Evolutionary conservation across 1,140 invertebrate species (phyloP), one percentile per base, ranked within the genome.

Genomic region (Chironomus striatipennis): DNA sequence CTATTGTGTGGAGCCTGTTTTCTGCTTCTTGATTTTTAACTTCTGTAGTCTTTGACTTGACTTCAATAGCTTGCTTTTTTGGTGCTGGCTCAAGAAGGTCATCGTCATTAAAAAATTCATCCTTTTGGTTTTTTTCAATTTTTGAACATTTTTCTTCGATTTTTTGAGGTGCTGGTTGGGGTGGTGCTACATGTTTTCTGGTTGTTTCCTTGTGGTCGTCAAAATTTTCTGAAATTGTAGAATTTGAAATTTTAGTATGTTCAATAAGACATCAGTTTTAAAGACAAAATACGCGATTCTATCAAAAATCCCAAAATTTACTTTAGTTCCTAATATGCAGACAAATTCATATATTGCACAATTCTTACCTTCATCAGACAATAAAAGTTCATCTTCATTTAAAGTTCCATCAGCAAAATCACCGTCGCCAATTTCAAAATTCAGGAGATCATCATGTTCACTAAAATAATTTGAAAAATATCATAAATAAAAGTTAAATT

Each of bases 361-460:
- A 20, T 20, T 57, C 70, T 76, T 74, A 82, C 81, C 81, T 74
- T 82, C 81, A 75, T 82, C 81, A 65, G 81, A 82, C 70, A 82
- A 78, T 67, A 82, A 76, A 64, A 82, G 75, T 76, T 81, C 81
- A 75, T 82, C 81, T 77, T 82, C 81, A 21, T 70, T 70, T 1
- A 70, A 20, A 9, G 65, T 18, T 18, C 65, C 65, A 73, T 82
- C 81, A 74, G 81, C 81, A 70, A 18, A 70, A 18, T 70, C 65
- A 24, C 79, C 81, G 74, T 79, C 80, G 15, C 77, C 78, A 12
- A 82, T 76, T 73, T 82, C 81, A 75, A 82, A 82, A 76, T 80
- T 82, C 73, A 82, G 77, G 75, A 82, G 76, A 76, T 82, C 81
- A 76, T 82, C 81, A 75, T 70, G 65, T 21, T 70, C 65, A 70